phyloP scores from a whole-genome alignment of 2,888 invertebrate genomes.

The Strigamia maritima region DNA sequence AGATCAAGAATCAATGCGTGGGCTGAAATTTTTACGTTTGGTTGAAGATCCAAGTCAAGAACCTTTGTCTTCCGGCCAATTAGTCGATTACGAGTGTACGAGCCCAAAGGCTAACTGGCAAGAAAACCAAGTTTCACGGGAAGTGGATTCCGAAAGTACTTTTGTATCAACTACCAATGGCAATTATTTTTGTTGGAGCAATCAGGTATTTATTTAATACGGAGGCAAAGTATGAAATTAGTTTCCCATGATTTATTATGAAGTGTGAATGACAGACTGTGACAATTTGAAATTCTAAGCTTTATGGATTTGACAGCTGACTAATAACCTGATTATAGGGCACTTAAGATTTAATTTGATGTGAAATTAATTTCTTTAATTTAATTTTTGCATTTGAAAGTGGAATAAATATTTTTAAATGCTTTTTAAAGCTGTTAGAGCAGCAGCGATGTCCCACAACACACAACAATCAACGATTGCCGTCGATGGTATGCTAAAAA shows the following conservation, averaged over 20 bases:
- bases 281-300: not conserved
- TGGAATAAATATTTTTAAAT: not conserved
- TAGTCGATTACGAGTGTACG: not conserved
- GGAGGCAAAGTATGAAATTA: not conserved
- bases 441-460: not conserved
- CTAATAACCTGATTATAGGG: not conserved
- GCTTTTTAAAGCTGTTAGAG: not conserved
- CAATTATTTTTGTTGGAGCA: slow-evolving; percentile 3
- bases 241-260: not conserved
- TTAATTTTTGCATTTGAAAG: not conserved
- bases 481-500: not conserved
- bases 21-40: not conserved
- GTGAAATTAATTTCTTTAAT: not conserved
- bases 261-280: not conserved
- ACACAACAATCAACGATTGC: not conserved
- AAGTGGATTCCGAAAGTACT: not conserved
- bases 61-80: not conserved
- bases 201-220: not conserved
- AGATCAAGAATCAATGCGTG: slow-evolving; percentile 1
- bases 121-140: not conserved
- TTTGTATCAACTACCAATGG: not conserved
- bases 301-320: not conserved
- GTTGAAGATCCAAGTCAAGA: not conserved
- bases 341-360: not conserved
- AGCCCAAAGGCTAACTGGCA: not conserved